Conservation (phyloP, 2,888 invertebrate genomes). For the Campoplex capitator region DNA sequence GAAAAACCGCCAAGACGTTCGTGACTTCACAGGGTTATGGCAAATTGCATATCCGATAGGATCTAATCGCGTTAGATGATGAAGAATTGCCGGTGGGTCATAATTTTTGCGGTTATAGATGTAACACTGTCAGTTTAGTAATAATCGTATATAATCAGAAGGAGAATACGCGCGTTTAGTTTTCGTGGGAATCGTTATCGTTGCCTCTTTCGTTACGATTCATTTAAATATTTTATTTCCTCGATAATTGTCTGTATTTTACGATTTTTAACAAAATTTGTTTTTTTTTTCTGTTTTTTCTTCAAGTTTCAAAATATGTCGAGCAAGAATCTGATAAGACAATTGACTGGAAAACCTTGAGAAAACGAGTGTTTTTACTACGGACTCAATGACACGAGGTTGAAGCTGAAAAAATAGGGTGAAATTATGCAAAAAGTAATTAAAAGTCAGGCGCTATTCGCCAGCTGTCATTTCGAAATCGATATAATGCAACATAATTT, state of each 20-base stretch:
- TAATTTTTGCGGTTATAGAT: slow-evolving; percentile 1
- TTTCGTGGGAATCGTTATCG: slow-evolving; percentile 24
- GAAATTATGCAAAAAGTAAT: background rate
- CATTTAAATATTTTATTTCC: background rate
- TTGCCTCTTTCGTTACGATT: slow-evolving; percentile 6
- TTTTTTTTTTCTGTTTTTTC: too few relatives aligned
- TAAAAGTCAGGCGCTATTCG: background rate
- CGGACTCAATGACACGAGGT: background rate
- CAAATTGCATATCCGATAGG: background rate
- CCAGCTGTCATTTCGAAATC: background rate
- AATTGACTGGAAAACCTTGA: background rate
- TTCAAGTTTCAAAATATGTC: background rate
- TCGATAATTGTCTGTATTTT: background rate
- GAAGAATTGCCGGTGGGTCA: background rate
- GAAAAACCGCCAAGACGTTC: background rate
- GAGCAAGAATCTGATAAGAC: background rate
- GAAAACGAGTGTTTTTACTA: background rate
- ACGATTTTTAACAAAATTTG: background rate
- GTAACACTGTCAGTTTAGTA: background rate
- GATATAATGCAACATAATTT: background rate
- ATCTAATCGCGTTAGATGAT: slow-evolving; percentile 3
- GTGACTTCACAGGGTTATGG: slow-evolving; percentile 5
- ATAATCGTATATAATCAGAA: slow-evolving; percentile 10
- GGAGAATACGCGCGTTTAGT: background rate
- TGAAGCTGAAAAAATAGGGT: background rate